Base-by-base conservation (phyloP, 2,797 vertebrate genomes). In the Microctenopoma lineatum region DNA sequence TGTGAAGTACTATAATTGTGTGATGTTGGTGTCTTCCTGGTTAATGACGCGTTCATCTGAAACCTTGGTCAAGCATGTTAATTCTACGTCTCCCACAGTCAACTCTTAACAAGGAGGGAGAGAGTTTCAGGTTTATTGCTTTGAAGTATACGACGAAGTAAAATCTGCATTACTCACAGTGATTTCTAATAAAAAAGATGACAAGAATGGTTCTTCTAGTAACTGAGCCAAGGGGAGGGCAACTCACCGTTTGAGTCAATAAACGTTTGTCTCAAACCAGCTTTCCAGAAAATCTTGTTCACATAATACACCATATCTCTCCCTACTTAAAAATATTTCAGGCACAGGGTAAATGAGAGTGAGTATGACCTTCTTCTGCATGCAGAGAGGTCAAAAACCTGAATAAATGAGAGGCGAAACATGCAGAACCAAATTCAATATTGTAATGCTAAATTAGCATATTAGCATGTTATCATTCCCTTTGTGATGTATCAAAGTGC, bases 1-100 rank as follows among this genome's bases (percentile, higher is more conserved):
- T 32, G 29, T 32, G 29, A 32, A 32, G 0, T 32, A 32, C 4
- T 32, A 32, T 32, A 7, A 61, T 52, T 42, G 16, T 3, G 0
- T 9, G 32, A 29, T 47, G 34, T 25, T 32, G 16, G 39, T 48
- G 52, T 14, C 10, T 7, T 7, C 38, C n/a, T 18, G 29, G 6
- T 11, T 44, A 57, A 61, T 85, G 71, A 84, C 62, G 52, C 75
- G 16, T 11, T 55, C 9, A 14, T 69, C 25, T 3, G 3, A 79
- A 46, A 51, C 50, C 42, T 66, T 29, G n/a, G 15, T 52, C 41
- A 18, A 26, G 58, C n/a, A 10, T 13, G 44, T 56, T 48, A 11
- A 60, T 41, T 72, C 15, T 38, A 73, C 21, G 42, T 60, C 25
- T 2, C 0, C 15, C 27, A 51, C 51, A 79, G 27, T 47, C 57